A percentile compares a stretch with the other conserved stretches of the same genome.
These are phyloP conservation scores for Caenorhabditis uteleia DNA, from an alignment of 2,888 invertebrate genomes.

Conservation along the genomic window DNA sequence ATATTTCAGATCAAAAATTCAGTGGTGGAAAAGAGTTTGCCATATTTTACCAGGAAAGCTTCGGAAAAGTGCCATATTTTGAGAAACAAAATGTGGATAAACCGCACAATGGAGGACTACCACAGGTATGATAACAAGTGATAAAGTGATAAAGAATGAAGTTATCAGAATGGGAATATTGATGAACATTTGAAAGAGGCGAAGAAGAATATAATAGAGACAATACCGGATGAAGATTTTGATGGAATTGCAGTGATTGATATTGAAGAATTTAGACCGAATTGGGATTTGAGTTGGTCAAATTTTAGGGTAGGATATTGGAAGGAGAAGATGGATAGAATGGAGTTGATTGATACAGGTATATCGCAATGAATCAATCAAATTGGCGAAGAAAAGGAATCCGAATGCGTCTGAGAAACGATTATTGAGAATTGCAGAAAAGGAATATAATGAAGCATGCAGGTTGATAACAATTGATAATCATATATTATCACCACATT, in stretches of 20 bases:
- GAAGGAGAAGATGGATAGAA: too few species aligned
- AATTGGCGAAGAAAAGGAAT: constrained; percentile 18
- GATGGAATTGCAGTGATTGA: constrained; percentile 49
- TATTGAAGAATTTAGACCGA: constrained; percentile 51
- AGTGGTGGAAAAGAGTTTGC: constrained; percentile 35
- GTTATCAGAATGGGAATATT: constrained; percentile 21
- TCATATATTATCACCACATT: background rate
- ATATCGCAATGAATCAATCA: constrained; percentile 30
- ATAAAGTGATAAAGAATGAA: background rate
- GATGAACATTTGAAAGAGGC: constrained; percentile 17
- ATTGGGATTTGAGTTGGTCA: constrained; percentile 49
- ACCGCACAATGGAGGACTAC: constrained; percentile 49
- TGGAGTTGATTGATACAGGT: too few species aligned
- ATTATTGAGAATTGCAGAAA: constrained; percentile 16
- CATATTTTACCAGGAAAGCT: constrained; percentile 46
- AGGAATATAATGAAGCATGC: constrained; percentile 23
- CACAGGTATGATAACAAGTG: constrained; percentile 28
- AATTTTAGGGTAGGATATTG: constrained; percentile 19
- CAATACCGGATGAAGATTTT: constrained; percentile 44
- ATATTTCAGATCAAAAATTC: constrained; percentile 28
- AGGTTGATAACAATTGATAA: too few species aligned
- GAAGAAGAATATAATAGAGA: constrained; percentile 23
- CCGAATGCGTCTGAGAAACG: constrained; percentile 15
- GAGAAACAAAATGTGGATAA: constrained; percentile 14
- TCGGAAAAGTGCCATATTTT: constrained; percentile 46